Conservation (phyloP, 2,888 invertebrate genomes). For the Drosophila buzzatii region DNA sequence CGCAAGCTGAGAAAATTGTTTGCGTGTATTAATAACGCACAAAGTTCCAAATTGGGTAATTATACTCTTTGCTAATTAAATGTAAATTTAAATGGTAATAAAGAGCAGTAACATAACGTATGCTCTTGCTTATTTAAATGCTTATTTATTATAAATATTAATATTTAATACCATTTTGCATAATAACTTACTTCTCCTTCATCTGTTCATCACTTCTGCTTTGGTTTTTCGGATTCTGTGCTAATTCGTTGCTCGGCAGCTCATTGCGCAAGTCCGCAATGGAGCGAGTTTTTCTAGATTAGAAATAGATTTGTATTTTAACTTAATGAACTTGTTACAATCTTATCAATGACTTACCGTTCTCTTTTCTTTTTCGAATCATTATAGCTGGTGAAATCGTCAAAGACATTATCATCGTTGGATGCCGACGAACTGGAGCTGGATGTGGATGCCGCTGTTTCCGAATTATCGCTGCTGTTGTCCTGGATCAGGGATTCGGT, state of each 20-base stretch:
- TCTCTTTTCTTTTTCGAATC: constrained; percentile 70
- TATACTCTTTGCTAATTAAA: neutral
- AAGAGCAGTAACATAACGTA: neutral
- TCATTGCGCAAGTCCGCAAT: constrained; percentile 80
- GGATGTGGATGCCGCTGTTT: constrained; percentile 5
- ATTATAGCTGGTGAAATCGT: constrained; percentile 77
- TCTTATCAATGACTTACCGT: constrained; percentile 52
- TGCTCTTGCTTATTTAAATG: neutral
- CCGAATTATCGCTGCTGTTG: constrained; percentile 16
- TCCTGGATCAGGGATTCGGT: neutral
- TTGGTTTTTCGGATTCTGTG: constrained; percentile 29
- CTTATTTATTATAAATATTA: neutral
- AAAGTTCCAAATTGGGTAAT: neutral
- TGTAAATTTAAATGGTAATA: too few species aligned
- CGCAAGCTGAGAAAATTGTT: neutral
- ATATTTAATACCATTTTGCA: neutral
- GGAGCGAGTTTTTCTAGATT: constrained; percentile 82
- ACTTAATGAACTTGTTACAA: neutral
- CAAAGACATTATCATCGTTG: constrained; percentile 77
- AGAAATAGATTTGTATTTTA: neutral
- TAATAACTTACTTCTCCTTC: constrained; percentile 36
- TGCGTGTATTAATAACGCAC: neutral
- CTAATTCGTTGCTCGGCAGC: constrained; percentile 82
- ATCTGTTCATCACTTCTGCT: constrained; percentile 25
- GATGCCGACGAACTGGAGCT: constrained; percentile 41